Evolutionary conservation across 2,797 vertebrate genomes (phyloP).

Genomic region (Sebastes jordani): DNA sequence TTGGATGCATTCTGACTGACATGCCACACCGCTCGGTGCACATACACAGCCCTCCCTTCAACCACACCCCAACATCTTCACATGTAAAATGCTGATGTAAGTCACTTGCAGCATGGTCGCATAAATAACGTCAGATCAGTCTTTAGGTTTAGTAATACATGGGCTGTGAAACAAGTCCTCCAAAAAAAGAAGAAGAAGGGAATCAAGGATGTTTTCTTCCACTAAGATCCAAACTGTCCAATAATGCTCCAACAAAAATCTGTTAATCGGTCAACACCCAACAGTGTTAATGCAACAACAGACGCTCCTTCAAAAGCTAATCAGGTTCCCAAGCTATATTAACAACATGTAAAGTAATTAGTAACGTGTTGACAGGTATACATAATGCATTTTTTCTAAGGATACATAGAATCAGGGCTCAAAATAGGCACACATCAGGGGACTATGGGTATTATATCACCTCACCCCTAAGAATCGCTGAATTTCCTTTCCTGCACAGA

Average conservation of each 20-base stretch:
- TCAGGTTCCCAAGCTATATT: not conserved
- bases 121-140: not conserved
- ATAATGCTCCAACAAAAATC: not conserved
- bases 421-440: not conserved
- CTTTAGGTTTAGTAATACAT: not conserved
- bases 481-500: not conserved
- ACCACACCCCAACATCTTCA: constrained; percentile 50
- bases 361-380: not conserved
- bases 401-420: not conserved
- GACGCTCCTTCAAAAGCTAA: not conserved
- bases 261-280: not conserved
- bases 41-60: not conserved
- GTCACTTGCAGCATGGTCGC: not conserved
- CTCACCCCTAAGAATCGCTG: not conserved
- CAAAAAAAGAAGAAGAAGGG: not conserved
- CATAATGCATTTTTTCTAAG: not conserved
- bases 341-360: not conserved
- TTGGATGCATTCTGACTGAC: constrained; percentile 62
- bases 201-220: not conserved
- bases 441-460: not conserved
- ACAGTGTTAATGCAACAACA: not conserved
- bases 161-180: not conserved
- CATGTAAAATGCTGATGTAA: not conserved
- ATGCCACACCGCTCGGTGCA: constrained; percentile 8
- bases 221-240: not conserved